Evolutionary conservation across 1,140 invertebrate species (phyloP), one percentile per base, ranked within the genome.

Genomic region (Hylaeus anthracinus): DNA sequence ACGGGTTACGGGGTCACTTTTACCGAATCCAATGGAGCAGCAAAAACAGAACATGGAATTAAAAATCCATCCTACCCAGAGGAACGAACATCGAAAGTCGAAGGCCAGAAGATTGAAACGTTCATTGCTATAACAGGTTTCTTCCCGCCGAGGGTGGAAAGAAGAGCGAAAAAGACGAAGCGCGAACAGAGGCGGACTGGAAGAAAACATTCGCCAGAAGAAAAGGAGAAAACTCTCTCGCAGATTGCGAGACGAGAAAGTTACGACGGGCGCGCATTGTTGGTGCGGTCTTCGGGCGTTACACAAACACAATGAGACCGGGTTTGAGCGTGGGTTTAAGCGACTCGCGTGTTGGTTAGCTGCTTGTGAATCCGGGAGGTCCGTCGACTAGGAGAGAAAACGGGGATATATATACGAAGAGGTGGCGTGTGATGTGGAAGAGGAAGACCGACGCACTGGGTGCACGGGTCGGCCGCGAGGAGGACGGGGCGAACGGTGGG

Each of bases 271-370:
- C 73, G 75, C 41, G 85, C 81, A 85, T 85, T 89, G 88, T 88
- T 81, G 81, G 87, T 88, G 81, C 69, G 85, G 88, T 87, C 83
- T 89, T 86, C 79, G 87, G 75, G 82, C 85, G 87, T 89, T 88
- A 86, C 81, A 88, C 89, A 89, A 90, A 89, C 84, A 90, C 88
- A 91, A 87, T 88, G 88, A 88, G 84, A 85, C 83, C 82, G 79
- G 86, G 82, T 88, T 26, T 90, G 83, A 90, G 84, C 90, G 82
- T 90, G 87, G 88, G 90, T 92, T 92, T 91, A 91, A 91, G 81
- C 88, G 88, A 91, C 88, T 92, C 88, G 87, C 87, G 89, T 90
- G 88, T 90, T 90, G 89, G 91, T 91, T 88, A 90, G 88, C 86
- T 86, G 88, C 86, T 88, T 89, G 88, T 85, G 91, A 88, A 88